Evolutionary conservation across 2,797 vertebrate genomes (phyloP), one percentile per base, ranked within the genome.

Genomic region (Podarcis lilfordi): DNA sequence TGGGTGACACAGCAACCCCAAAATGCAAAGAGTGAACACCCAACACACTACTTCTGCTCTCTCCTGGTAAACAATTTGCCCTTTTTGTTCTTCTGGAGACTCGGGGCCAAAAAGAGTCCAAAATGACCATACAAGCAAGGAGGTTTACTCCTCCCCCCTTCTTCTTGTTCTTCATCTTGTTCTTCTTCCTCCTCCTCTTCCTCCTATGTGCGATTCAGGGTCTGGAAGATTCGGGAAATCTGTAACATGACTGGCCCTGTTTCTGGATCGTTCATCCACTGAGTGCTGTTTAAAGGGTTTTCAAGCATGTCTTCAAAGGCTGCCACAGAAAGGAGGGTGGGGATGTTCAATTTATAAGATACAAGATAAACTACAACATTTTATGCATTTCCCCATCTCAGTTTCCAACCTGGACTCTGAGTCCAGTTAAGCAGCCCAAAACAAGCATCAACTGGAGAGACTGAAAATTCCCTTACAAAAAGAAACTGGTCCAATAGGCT

Each of bases 181-280:
- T 50, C 45, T 50, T 50, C 45, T 50, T 50, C 45, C 10, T 50
- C 45, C 45, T 50, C 50, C 13, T 55, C 50, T 13, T 55, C 82
- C 92, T 97, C 98, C 97, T 98, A 99, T 87, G 98, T 98, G 97
- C 99, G 98, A 90, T 99, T 99, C 92, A 99, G 98, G 9, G 99
- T 99, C 97, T 99, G 99, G 98, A 99, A 99, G 98, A 99, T 98
- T 94, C 99, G 97, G 89, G 99, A 99, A 95, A 99, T 99, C 96
- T 99, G 99, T 88, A 99, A 98, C 99, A 99, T 99, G 95, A 99
- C 98, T 0, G 99, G 99, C 32, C 99, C 99, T 0, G 99, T 99
- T 92, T 99, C 99, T 0, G 99, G 98, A 95, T 99, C 99, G 0
- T 99, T 99, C 99, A 99, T 99, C 99, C 99, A 99, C 97, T 99